A percentile compares a stretch with the other conserved stretches of the same genome.
phyloP scores from a whole-genome alignment of 2,797 vertebrate genomes.

The Mus minutoides region DNA sequence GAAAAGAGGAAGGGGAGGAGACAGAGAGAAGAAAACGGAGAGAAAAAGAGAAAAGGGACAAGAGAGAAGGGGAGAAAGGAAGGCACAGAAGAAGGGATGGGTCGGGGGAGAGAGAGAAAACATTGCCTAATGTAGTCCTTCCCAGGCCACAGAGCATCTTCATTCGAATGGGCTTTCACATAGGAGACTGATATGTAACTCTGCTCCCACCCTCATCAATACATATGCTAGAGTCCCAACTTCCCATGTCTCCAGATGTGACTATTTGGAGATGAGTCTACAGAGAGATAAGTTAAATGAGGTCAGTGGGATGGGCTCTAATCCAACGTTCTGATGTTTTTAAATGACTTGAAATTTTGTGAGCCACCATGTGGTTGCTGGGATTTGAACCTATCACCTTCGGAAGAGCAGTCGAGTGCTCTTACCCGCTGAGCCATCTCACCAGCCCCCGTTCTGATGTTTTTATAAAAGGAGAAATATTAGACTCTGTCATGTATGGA shows the following conservation, averaged over 20 bases:
- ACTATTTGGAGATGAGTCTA: neutral
- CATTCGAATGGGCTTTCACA: neutral
- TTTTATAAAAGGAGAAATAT: neutral
- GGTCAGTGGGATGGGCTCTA: neutral
- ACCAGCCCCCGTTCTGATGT: neutral
- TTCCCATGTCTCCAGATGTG: neutral
- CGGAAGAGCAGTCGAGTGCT: too few relatives aligned
- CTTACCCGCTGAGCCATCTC: too few relatives aligned
- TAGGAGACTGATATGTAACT: neutral
- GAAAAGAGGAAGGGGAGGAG: neutral
- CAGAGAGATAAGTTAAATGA: neutral
- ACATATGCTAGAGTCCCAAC: neutral
- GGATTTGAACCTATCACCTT: too few relatives aligned
- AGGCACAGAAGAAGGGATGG: neutral
- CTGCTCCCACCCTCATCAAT: neutral
- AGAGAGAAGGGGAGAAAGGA: neutral
- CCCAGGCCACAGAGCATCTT: neutral
- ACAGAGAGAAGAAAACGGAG: neutral
- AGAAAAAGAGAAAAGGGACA: neutral
- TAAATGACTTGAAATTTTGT: too few relatives aligned
- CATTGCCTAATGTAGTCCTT: neutral
- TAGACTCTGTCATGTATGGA: fast-evolving
- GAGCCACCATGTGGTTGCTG: too few relatives aligned
- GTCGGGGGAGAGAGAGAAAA: too few relatives aligned
- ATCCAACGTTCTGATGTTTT: neutral